These are phyloP conservation scores for Myotis findleyi DNA, from an alignment of 2,797 vertebrate species.

Conservation along the genomic window DNA sequence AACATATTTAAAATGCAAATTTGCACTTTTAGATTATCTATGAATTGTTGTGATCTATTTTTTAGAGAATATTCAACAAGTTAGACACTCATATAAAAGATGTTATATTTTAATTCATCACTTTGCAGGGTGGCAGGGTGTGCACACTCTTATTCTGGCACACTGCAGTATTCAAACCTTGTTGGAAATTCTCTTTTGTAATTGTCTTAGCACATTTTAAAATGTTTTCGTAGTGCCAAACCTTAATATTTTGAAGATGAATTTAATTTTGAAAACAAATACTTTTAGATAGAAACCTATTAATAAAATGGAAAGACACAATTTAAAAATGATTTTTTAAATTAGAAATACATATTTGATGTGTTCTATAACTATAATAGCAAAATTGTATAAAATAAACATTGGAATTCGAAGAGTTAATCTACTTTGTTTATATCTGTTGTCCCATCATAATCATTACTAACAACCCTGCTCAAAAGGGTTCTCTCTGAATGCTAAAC, in stretches of 20 bases:
- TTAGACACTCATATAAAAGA: conserved; percentile 22
- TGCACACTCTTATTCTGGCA: neutral
- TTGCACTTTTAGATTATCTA: conserved; percentile 4
- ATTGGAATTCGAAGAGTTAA: neutral
- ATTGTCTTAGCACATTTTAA: neutral
- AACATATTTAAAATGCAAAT: conserved; percentile 64
- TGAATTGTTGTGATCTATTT: conserved; percentile 51
- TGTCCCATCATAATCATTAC: neutral
- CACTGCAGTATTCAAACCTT: neutral
- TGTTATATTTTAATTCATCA: neutral
- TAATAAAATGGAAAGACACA: neutral
- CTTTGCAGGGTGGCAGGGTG: neutral
- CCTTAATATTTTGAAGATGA: neutral
- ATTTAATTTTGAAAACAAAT: conserved; percentile 46
- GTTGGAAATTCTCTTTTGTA: neutral
- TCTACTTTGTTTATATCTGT: neutral
- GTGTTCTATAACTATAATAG: neutral
- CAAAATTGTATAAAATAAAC: neutral
- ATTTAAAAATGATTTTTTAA: neutral
- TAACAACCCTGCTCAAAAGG: neutral
- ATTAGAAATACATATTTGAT: neutral
- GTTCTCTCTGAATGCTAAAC: neutral
- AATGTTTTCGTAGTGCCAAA: conserved; percentile 2
- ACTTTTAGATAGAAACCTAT: neutral
- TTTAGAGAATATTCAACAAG: conserved; percentile 27